Evolutionary conservation across 2,888 invertebrate species (phyloP), one percentile per base, ranked within the genome.

Genomic region (Ophioninae sp.): DNA sequence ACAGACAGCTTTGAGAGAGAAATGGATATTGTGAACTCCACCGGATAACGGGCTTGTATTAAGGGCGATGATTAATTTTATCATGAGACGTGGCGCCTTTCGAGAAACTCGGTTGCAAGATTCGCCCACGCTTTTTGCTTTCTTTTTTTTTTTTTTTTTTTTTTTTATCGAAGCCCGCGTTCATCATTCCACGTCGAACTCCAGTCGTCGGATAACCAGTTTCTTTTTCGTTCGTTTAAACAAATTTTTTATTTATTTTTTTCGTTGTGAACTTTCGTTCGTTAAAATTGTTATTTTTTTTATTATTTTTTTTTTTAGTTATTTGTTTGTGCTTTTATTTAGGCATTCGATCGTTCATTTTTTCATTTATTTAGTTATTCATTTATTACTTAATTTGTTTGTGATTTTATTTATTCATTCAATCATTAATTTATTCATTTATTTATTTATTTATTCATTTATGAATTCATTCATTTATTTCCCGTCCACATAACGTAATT

Each of bases 11-110:
- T 74, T 56, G 50, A 64, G 56, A 44, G n/a, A 72, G 56, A 7
- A 77, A 69, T 57, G 61, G 72, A 74, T 68, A 73, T 62, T 77
- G 65, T 20, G 21, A 80, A 62, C 59, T 50, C 74, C 13, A 20
- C 44, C 44, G 64, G 56, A 64, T 56, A 65, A 74, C 64, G 30
- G 72, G n/a, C 23, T 61, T 73, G 21, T 21, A 62, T 73, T 44
- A 50, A 73, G 13, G 13, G 39, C 73, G 62, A 73, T 72, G 57
- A 72, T 72, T 59, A 70, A 70, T 57, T 70, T 70, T 70, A 56
- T 70, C 69, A 70, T 70, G 56, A 20, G 23, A 23, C 23, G 44
- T 68, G 44, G 44, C 23, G 21, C 44, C 69, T 30, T n/a, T 57
- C 69, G 37, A 8, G 56, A 17, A 50, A 68, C 68, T 68, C 50